A percentile compares a stretch with the other conserved stretches of the same genome.
Conservation (phyloP, 2,113 vertebrate species). For the Laticauda laticaudata region DNA sequence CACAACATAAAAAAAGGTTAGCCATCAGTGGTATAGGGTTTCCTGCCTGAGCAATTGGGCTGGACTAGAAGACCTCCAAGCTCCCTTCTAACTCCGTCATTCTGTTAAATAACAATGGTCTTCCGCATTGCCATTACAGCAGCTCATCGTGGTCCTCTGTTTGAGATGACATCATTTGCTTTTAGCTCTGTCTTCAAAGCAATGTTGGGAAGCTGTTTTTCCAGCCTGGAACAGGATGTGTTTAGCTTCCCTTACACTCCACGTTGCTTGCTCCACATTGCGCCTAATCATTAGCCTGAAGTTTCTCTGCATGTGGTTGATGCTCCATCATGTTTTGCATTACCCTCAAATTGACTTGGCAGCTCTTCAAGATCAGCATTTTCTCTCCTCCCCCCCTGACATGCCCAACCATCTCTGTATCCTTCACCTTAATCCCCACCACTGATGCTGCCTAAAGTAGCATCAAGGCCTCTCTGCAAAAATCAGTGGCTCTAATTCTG, state of each 20-base stretch:
- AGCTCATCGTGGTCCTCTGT: not conserved
- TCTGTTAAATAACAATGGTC: not conserved
- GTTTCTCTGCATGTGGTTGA: slow-evolving; percentile 52
- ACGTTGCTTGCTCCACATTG: slow-evolving; percentile 63
- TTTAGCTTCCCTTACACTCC: slow-evolving; percentile 66
- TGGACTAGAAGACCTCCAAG: not conserved
- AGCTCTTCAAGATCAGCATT: slow-evolving; percentile 39
- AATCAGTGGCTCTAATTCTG: not conserved
- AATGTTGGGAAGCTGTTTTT: not conserved
- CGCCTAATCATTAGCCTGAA: slow-evolving; percentile 62
- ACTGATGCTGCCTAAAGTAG: not conserved
- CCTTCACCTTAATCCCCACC: not conserved
- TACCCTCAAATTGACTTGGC: slow-evolving; percentile 44
- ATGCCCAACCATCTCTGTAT: not conserved
- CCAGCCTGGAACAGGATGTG: slow-evolving; percentile 4
- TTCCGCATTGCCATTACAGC: not conserved
- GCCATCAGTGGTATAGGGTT: not conserved
- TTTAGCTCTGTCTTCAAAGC: not conserved
- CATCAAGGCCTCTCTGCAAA: not conserved
- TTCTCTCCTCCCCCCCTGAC: not conserved
- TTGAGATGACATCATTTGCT: not conserved
- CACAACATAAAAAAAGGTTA: too few species aligned
- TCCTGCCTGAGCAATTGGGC: not conserved
- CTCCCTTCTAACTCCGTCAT: not conserved
- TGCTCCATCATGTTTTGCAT: slow-evolving; percentile 55